These are phyloP conservation scores for Caenorhabditis inopinata DNA, from an alignment of 1,140 invertebrate genomes.

Conservation along the genomic window DNA sequence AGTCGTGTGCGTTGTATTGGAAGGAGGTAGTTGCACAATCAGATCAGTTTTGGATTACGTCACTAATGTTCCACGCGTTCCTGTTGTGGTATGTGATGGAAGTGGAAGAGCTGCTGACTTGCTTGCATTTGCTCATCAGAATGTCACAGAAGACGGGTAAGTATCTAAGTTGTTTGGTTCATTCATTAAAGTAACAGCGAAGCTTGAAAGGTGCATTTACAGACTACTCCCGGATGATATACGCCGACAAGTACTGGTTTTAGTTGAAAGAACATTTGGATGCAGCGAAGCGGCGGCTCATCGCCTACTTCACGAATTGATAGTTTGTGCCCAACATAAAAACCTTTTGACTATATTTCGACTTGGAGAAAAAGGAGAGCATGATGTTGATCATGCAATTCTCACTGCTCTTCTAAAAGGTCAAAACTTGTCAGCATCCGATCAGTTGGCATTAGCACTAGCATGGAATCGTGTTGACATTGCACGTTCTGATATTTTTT, in stretches of 20 bases:
- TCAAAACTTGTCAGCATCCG: constrained; percentile 60
- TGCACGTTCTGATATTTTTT: constrained; percentile 85
- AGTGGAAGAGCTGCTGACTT: constrained; percentile 92
- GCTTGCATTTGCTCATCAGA: constrained; percentile 90
- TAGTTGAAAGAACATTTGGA: constrained; percentile 53
- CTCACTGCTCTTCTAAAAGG: constrained; percentile 62
- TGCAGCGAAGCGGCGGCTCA: constrained; percentile 50
- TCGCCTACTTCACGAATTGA: constrained; percentile 52
- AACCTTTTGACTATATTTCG: constrained; percentile 60
- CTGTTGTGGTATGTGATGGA: constrained; percentile 96
- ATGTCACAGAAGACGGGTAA: constrained; percentile 56
- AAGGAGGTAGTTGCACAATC: constrained; percentile 94
- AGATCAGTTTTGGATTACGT: constrained; percentile 92
- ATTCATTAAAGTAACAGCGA: background rate
- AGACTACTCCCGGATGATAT: constrained; percentile 55
- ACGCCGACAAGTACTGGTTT: constrained; percentile 48
- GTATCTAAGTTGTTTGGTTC: background rate
- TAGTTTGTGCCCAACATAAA: constrained; percentile 52
- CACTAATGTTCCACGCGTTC: constrained; percentile 79
- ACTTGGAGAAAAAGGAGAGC: constrained; percentile 55
- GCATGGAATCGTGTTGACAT: constrained; percentile 98
- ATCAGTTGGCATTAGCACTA: constrained; percentile 74
- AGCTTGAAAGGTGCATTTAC: too few species aligned
- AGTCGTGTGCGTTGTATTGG: constrained; percentile 91
- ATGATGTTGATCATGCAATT: constrained; percentile 63